Evolutionary conservation across 2,113 vertebrate species (phyloP).

Genomic region (Capricornis sumatraensis): DNA sequence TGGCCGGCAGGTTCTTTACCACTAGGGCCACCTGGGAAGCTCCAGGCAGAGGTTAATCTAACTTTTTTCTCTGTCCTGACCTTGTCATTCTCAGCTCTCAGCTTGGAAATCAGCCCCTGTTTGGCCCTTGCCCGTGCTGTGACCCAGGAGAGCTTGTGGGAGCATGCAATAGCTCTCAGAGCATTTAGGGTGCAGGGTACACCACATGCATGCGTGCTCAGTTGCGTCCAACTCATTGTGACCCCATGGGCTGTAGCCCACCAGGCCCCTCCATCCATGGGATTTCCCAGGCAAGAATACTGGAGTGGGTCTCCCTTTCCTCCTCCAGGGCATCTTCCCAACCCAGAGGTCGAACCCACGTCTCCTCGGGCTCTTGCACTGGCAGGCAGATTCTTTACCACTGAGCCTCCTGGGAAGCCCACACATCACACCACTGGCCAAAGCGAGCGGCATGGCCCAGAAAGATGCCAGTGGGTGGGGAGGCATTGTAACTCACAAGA

Average conservation of each 20-base stretch:
- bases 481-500: background rate
- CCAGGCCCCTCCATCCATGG: background rate
- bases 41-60: background rate
- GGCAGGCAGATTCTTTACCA: background rate
- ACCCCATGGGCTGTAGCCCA: background rate
- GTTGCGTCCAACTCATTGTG: fast-evolving
- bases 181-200: background rate
- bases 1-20: background rate
- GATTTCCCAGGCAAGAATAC: background rate
- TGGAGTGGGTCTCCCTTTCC: background rate
- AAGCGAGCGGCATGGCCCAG: background rate
- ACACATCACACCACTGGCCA: background rate
- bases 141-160: background rate
- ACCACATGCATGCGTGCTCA: background rate
- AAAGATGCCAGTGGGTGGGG: background rate
- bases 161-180: background rate
- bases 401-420: background rate
- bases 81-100: background rate
- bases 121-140: background rate
- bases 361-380: background rate
- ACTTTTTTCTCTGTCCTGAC: background rate
- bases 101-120: background rate
- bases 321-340: background rate
- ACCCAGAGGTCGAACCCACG: background rate
- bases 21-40: background rate